Evolutionary conservation across 2,797 vertebrate genomes (phyloP).

Genomic region (Pipistrellus pygmaeus): DNA sequence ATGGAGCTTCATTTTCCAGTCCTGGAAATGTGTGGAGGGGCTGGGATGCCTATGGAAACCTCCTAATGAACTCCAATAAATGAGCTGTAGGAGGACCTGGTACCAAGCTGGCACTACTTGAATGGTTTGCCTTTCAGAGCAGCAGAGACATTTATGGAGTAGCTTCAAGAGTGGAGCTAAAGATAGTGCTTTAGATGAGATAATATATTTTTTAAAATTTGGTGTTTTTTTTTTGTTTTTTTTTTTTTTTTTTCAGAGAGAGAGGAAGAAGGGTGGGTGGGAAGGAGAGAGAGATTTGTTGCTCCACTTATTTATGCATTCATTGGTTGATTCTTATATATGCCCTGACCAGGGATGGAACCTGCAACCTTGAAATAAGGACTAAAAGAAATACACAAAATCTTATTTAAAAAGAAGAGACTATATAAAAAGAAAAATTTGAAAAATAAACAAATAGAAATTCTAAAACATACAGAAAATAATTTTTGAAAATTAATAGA

Average conservation of each 20-base stretch:
- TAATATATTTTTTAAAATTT: not conserved
- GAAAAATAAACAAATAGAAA: constrained; percentile 16
- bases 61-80: not conserved
- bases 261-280: not conserved
- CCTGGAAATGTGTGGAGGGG: not conserved
- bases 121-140: not conserved
- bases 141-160: not conserved
- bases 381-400: not conserved
- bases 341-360: not conserved
- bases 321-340: not conserved
- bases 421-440: not conserved
- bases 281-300: not conserved
- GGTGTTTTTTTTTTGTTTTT: not conserved
- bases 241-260: not conserved
- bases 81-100: not conserved
- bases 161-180: not conserved
- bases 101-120: not conserved
- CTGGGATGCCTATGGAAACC: not conserved
- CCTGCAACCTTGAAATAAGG: not conserved
- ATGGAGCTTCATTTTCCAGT: not conserved
- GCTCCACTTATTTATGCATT: not conserved
- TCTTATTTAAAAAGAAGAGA: not conserved
- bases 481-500: not conserved
- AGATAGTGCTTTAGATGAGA: not conserved
- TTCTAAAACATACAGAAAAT: not conserved